Percentiles rank a stretch among this genome's conserved stretches.
Conservation (phyloP, 2,888 invertebrate species). For the Phaedon cochleariae region DNA sequence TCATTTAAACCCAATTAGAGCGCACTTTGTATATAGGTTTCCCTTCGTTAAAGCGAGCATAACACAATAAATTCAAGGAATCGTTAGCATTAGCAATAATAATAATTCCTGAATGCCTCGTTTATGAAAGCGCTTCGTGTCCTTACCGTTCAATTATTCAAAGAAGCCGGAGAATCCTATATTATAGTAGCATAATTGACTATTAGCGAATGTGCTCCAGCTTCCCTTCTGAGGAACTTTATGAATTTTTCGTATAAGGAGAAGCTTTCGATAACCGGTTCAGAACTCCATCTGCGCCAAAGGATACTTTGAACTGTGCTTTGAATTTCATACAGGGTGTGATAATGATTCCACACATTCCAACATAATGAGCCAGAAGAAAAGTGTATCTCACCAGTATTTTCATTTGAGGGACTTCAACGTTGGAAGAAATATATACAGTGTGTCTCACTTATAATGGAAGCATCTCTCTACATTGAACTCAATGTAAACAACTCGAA, state of each 20-base stretch:
- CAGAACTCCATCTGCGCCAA: not conserved
- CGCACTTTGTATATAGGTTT: not conserved
- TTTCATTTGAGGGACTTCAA: too few species aligned
- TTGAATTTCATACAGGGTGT: not conserved
- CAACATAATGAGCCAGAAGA: too few species aligned
- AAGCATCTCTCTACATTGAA: too few species aligned
- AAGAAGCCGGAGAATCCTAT: constrained; percentile 37
- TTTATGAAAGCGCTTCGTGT: constrained; percentile 6
- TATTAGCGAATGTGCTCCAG: constrained; percentile 41
- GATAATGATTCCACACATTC: too few species aligned
- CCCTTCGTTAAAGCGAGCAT: not conserved
- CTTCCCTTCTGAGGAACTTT: constrained; percentile 40
- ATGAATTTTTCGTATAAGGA: constrained; percentile 37
- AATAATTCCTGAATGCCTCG: constrained; percentile 4
- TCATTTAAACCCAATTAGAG: not conserved
- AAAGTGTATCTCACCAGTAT: too few species aligned
- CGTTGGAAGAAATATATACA: too few species aligned
- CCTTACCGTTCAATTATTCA: constrained; percentile 38
- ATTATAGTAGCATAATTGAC: constrained; percentile 43
- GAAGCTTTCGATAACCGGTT: constrained; percentile 28
- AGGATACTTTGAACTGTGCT: not conserved
- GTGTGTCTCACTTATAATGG: too few species aligned
- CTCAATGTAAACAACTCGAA: too few species aligned
- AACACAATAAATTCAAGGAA: not conserved
- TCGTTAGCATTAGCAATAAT: not conserved